phyloP scores from a whole-genome alignment of 2,797 vertebrate species.

The Gymnothorax javanicus region DNA sequence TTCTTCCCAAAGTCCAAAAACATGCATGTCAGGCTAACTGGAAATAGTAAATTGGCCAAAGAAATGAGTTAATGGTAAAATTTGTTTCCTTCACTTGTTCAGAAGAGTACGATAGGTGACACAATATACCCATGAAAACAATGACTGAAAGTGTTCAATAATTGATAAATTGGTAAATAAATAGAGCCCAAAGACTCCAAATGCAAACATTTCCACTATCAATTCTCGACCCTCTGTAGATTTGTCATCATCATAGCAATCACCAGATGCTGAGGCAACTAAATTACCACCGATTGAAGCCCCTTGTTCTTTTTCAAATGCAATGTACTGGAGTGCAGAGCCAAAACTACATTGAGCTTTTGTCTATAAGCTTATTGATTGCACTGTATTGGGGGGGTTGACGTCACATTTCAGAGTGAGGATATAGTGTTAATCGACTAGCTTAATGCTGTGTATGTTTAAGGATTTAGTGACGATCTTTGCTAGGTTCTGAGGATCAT shows the following conservation, averaged over 20 bases:
- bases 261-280: background rate
- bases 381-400: background rate
- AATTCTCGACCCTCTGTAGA: background rate
- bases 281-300: background rate
- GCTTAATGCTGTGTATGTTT: too few relatives aligned
- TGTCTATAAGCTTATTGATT: background rate
- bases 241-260: background rate
- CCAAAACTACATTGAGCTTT: background rate
- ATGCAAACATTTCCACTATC: background rate
- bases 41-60: too few relatives aligned
- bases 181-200: background rate
- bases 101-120: too few relatives aligned
- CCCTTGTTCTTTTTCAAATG: background rate
- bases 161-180: too few relatives aligned
- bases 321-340: background rate
- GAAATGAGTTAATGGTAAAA: too few relatives aligned
- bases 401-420: background rate
- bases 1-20: too few relatives aligned
- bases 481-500: background rate
- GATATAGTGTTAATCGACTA: background rate
- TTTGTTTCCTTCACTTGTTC: too few relatives aligned
- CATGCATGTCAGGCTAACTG: too few relatives aligned
- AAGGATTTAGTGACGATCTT: background rate
- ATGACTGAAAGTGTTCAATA: too few relatives aligned
- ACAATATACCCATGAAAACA: too few relatives aligned